These are phyloP conservation scores for Stichodactyla helianthus DNA, from an alignment of 64 coral and sea anemone species.

Conservation along the genomic window DNA sequence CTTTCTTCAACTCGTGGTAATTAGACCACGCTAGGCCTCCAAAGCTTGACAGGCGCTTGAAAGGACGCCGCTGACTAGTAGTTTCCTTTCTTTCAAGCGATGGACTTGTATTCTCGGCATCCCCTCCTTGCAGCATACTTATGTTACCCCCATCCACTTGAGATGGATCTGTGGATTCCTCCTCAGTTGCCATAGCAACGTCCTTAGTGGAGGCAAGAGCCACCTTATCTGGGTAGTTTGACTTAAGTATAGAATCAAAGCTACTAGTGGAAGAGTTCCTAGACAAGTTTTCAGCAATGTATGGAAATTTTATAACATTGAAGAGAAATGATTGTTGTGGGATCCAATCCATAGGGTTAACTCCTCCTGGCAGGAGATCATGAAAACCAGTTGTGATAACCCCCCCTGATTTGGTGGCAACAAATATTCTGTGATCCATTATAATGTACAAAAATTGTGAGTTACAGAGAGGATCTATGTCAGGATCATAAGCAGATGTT, in stretches of 20 bases:
- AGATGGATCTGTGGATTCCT: not conserved
- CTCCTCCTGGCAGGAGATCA: slow-evolving; percentile 65
- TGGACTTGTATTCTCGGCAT: not conserved
- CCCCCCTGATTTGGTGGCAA: slow-evolving; percentile 44
- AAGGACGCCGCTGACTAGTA: not conserved
- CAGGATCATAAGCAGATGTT: not conserved
- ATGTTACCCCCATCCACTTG: not conserved
- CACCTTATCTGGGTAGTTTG: not conserved
- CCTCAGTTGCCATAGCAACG: not conserved
- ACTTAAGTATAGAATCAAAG: not conserved
- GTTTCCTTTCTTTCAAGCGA: not conserved
- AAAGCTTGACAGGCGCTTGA: slow-evolving; percentile 19
- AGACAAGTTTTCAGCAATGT: not conserved
- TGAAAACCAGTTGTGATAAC: slow-evolving; percentile 48
- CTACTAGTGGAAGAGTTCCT: not conserved
- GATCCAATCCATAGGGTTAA: slow-evolving; percentile 68
- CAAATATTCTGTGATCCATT: slow-evolving; percentile 42
- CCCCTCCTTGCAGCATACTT: not conserved
- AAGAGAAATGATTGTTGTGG: slow-evolving; percentile 54
- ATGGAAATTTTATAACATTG: slow-evolving; percentile 25
- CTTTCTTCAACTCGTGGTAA: slow-evolving; percentile 68
- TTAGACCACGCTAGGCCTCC: slow-evolving; percentile 27
- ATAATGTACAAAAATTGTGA: slow-evolving; percentile 81
- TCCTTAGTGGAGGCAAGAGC: not conserved
- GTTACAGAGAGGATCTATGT: not conserved